Evolutionary conservation across 1,140 invertebrate species (phyloP), one percentile per base, ranked within the genome.

Genomic region (Lerema accius): DNA sequence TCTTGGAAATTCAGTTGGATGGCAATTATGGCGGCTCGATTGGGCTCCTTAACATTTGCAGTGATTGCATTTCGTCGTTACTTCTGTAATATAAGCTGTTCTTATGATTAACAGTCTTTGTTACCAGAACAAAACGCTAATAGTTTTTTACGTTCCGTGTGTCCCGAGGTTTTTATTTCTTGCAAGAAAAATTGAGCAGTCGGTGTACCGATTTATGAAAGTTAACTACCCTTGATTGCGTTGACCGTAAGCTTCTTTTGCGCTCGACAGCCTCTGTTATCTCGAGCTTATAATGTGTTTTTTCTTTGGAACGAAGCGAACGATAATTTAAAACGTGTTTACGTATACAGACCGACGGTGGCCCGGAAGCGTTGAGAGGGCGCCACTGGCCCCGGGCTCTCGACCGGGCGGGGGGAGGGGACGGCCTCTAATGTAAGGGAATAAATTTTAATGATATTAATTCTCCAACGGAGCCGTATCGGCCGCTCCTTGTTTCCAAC

Each of bases 291-390:
- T 60, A 51, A 49, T 59, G 45, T 42, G 63, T 76, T 67, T 71
- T 59, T 59, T 48, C 28, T 15, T 45, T 48, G n/a, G 56, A 28
- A 69, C 67, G 53, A 68, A 59, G 61, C 56, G 65, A 60, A 68
- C 71, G 77, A 76, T 80, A 78, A 81, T 84, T 81, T 78, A 74
- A 76, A 82, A 81, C 62, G 63, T 83, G 74, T 83, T 80, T 79
- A 79, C 65, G 67, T 76, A 76, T 61, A 70, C 67, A 59, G 32
- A 39, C 56, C 43, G 23, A 48, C 56, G 43, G 28, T 59, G 59
- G 65, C 55, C 65, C 71, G 71, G 71, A 70, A 73, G 63, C 62
- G 63, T 53, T 40, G 61, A 64, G 63, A 65, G 53, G 53, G 65
- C 53, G 45, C 69, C 46, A 60, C 71, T 70, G 67, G 53, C 68